Evolutionary conservation across 2,797 vertebrate species (phyloP), one percentile per base, ranked within the genome.

Genomic region (Novumbra hubbsi): DNA sequence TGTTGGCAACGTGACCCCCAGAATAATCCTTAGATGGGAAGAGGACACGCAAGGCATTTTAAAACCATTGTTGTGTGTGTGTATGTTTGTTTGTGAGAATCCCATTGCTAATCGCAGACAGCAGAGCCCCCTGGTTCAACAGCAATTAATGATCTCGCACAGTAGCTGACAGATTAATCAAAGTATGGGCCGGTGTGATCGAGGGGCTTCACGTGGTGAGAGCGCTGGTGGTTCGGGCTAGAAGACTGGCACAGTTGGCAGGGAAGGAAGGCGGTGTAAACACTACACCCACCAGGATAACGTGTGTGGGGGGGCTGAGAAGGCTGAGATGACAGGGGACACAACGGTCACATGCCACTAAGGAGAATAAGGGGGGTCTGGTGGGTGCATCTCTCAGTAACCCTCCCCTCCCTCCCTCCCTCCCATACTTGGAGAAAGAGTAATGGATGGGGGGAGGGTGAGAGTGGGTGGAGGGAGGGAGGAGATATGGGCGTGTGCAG

Each of bases 141-240:
- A 86, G 82, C 74, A 80, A 89, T 86, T 92, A 94, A 92, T 92
- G 90, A 94, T 91, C 88, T 88, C 85, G 90, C 92, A 90, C 86
- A 90, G 86, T 89, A 88, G 88, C 88, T 91, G 88, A 88, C 87
- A 86, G 85, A 88, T 89, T 91, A 91, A 93, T 93, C 90, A 93
- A 92, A 91, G 88, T 92, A 91, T 82, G 86, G 84, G 76, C 83
- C 77, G 80, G 85, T 90, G 79, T 88, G 89, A 91, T 90, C 85
- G 41, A 2, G 68, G 0, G 83, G 73, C 84, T 81, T 19, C 9
- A 27, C 32, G 49, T 30, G 16, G 60, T 8, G 41, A 34, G 67
- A 11, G 15, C 3, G 0, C 17, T 6, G 38, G 24, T 49, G 57
- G 68, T 5, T 34, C 21, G 27, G 24, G 34, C 34, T 34, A 14